Conservation (phyloP, 23 tunicate genomes). For the Aplidium turbinatum region DNA sequence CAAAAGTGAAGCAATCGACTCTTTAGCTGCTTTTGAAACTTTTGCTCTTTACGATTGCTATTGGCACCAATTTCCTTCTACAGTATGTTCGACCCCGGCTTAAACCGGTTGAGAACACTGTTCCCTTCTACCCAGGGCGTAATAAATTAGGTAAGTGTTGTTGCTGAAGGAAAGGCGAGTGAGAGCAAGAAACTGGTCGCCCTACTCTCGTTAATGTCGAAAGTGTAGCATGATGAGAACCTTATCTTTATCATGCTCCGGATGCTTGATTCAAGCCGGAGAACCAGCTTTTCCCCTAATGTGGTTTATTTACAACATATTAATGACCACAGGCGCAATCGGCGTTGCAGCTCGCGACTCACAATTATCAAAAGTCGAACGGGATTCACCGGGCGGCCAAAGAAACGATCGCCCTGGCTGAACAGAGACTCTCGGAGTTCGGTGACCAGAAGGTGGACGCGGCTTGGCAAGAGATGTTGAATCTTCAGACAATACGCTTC, state of each 20-base stretch:
- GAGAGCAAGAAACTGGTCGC: not conserved
- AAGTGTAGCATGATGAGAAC: no score
- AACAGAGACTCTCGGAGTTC: constrained; percentile 54
- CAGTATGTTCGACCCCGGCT: no score
- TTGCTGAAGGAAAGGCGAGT: not conserved
- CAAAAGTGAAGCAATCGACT: not conserved
- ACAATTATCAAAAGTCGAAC: constrained; percentile 81
- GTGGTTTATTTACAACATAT: not conserved
- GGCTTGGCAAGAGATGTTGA: constrained; percentile 94
- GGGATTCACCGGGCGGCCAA: constrained; percentile 92
- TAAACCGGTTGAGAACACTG: no score
- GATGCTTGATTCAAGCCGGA: no score
- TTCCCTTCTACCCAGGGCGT: no score
- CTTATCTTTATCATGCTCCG: no score
- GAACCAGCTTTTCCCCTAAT: no score
- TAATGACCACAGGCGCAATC: constrained; percentile 52
- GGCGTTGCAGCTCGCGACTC: constrained; percentile 74
- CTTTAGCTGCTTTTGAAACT: not conserved
- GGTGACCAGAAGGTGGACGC: constrained; percentile 61
- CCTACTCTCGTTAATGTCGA: no score
- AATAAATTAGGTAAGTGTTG: no score
- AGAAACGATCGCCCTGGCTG: constrained; percentile 84
- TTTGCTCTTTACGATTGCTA: no score
- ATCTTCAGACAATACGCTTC: constrained; percentile 64
- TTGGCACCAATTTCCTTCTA: no score